Conservation (phyloP, 2,797 vertebrate genomes). For the Xyrichtys novacula region DNA sequence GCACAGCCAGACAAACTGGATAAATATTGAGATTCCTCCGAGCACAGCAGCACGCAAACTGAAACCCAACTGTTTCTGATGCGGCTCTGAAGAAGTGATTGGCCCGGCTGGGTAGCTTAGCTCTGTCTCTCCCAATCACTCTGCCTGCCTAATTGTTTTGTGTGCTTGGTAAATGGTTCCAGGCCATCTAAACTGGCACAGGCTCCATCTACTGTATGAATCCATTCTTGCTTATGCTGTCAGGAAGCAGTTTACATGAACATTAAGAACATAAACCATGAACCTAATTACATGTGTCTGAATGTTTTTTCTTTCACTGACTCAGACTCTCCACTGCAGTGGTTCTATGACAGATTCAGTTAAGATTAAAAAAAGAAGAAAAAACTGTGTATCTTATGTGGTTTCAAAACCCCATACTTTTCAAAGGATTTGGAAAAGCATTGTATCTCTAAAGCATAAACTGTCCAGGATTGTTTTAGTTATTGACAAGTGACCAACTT, state of each 20-base stretch:
- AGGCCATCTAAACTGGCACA: slow-evolving; percentile 27
- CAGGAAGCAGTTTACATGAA: not conserved
- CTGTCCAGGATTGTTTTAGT: no score
- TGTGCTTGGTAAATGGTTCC: slow-evolving; percentile 58
- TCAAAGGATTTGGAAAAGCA: no score
- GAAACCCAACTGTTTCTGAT: slow-evolving; percentile 82
- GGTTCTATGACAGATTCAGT: slow-evolving; percentile 7
- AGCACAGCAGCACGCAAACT: slow-evolving; percentile 78
- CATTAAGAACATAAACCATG: no score
- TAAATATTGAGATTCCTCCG: slow-evolving; percentile 84
- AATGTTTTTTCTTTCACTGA: no score
- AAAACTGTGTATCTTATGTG: no score
- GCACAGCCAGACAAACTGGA: slow-evolving; percentile 83
- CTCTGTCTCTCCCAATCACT: slow-evolving; percentile 59
- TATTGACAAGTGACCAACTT: no score
- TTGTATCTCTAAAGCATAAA: no score
- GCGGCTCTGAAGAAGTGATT: slow-evolving; percentile 65
- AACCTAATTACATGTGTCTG: no score
- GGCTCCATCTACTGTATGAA: slow-evolving; percentile 33
- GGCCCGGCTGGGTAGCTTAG: slow-evolving; percentile 57
- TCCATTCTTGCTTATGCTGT: slow-evolving; percentile 19
- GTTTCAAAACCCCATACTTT: no score
- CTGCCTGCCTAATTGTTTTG: slow-evolving; percentile 69
- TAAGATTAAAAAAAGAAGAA: not conserved
- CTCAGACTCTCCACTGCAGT: not conserved